These are phyloP conservation scores for Seira sanloemensis DNA, from an alignment of 2,888 invertebrate species.

Conservation along the genomic window DNA sequence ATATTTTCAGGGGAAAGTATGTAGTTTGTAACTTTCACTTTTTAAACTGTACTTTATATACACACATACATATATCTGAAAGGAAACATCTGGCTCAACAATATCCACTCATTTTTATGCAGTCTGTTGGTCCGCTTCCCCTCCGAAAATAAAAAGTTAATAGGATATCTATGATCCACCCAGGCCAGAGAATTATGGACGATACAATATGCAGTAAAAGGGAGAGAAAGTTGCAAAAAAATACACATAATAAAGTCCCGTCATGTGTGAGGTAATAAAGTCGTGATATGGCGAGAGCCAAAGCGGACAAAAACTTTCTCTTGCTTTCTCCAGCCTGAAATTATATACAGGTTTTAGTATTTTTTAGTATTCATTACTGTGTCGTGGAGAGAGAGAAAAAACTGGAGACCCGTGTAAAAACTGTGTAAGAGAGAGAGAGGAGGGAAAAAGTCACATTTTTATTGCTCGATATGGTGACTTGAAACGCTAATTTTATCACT, in stretches of 20 bases:
- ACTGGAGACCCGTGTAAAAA: neutral
- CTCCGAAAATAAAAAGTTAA: no score
- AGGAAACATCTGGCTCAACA: neutral
- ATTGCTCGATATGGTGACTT: neutral
- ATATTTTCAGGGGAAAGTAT: no score
- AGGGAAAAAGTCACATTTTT: neutral
- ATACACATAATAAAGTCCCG: conserved; percentile 43
- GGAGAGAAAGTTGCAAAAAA: conserved; percentile 35
- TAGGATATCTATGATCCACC: neutral
- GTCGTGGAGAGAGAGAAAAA: neutral
- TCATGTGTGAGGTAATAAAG: conserved; percentile 23
- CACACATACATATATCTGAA: neutral
- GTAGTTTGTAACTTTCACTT: no score
- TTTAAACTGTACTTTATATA: no score
- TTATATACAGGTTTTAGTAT: no score
- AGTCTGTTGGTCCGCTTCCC: neutral
- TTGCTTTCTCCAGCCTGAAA: no score
- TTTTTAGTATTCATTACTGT: neutral
- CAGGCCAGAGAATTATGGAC: conserved; percentile 28
- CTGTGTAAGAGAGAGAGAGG: neutral
- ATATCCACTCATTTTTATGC: neutral
- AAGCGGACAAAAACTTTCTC: neutral
- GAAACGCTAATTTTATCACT: conserved; percentile 1
- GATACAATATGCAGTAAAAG: conserved; percentile 53
- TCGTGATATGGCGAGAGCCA: neutral